Percentiles rank a stretch among this genome's conserved stretches.
These are phyloP conservation scores for Chaitophorus viminalis DNA, from an alignment of 2,888 invertebrate species.

Conservation along the genomic window DNA sequence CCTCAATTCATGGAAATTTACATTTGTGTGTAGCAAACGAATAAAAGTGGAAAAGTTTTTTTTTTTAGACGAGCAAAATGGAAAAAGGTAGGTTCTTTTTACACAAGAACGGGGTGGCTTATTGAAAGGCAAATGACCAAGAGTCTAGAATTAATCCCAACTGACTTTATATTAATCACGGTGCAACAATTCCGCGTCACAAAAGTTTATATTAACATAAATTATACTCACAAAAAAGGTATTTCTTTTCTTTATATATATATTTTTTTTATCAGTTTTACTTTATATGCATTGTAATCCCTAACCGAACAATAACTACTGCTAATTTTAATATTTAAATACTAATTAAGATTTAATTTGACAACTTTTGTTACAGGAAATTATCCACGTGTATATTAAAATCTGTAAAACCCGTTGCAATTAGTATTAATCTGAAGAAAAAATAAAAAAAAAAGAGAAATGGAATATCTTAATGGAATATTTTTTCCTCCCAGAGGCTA, in stretches of 20 bases:
- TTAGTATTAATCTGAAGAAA: constrained; percentile 33
- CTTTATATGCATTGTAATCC: constrained; percentile 20
- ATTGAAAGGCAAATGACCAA: constrained; percentile 62
- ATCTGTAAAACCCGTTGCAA: constrained; percentile 39
- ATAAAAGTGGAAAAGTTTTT: constrained; percentile 49
- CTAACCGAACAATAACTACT: constrained; percentile 44
- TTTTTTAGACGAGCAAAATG: constrained; percentile 42
- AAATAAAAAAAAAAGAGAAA: constrained; percentile 15
- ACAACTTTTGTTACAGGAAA: constrained; percentile 34
- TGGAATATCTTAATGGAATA: not conserved
- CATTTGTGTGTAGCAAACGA: constrained; percentile 44
- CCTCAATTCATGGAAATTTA: constrained; percentile 39
- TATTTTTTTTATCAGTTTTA: not conserved
- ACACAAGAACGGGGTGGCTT: constrained; percentile 51
- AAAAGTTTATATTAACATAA: constrained; percentile 61
- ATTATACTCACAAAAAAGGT: constrained; percentile 55
- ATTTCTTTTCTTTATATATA: constrained; percentile 24
- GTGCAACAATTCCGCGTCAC: constrained; percentile 57
- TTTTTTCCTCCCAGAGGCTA: not conserved
- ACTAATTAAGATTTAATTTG: constrained; percentile 51
- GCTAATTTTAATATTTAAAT: constrained; percentile 60
- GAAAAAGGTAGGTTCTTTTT: constrained; percentile 42
- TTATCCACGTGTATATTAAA: constrained; percentile 52
- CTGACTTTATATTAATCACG: constrained; percentile 60
- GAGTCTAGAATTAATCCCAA: constrained; percentile 61